A percentile compares a stretch with the other conserved stretches of the same genome.
Conservation (phyloP, 2,113 vertebrate genomes). For the Nerophis ophidion region DNA sequence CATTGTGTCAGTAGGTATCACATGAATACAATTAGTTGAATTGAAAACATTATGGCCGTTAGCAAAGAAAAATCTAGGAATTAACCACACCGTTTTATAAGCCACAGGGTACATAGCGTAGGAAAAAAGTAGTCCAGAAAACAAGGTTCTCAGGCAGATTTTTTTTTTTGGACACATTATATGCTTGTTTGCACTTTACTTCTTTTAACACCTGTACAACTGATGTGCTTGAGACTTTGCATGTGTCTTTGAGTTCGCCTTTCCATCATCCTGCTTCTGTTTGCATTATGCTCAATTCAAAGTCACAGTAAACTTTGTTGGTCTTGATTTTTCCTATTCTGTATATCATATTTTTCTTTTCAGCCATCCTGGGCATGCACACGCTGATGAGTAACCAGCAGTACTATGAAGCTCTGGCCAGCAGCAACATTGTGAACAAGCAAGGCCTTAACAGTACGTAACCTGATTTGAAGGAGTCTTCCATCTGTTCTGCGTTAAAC, state of each 20-base stretch:
- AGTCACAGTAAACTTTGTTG: neutral
- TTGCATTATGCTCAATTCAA: neutral
- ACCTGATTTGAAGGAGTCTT: neutral
- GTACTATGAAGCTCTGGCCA: constrained; percentile 94
- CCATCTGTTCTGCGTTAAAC: neutral
- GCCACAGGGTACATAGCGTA: too few species aligned
- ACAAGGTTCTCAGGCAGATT: too few species aligned
- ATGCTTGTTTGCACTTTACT: neutral
- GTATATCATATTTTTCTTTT: constrained; percentile 27
- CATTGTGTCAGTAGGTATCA: too few species aligned
- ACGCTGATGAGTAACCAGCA: constrained; percentile 99
- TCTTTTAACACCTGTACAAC: neutral
- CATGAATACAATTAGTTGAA: too few species aligned
- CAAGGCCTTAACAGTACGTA: constrained; percentile 97
- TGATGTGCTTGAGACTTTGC: neutral
- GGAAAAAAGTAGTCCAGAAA: too few species aligned
- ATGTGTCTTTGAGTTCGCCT: neutral
- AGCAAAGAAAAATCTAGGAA: too few species aligned
- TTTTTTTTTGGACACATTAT: too few species aligned
- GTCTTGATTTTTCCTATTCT: constrained; percentile 3
- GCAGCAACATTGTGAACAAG: constrained; percentile 96
- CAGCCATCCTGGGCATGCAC: constrained; percentile 98
- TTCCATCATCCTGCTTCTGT: neutral
- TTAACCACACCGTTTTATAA: too few species aligned
- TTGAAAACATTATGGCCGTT: too few species aligned